Evolutionary conservation across 1,140 invertebrate species (phyloP).

Genomic region (Argopecten irradians): DNA sequence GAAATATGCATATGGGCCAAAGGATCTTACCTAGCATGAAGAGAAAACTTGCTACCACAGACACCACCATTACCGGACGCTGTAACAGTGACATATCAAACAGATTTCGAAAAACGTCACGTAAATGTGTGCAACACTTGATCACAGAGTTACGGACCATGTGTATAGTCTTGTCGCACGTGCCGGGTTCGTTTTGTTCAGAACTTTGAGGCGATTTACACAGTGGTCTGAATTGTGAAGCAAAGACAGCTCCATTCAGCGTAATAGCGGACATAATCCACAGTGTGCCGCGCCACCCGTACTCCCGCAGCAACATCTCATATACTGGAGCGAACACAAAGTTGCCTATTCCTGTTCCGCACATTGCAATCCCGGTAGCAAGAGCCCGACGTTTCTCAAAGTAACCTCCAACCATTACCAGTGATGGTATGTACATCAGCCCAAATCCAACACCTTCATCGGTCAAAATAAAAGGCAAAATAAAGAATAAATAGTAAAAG

Average conservation of each 20-base stretch:
- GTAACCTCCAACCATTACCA: slow-evolving; percentile 93
- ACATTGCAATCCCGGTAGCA: slow-evolving; percentile 89
- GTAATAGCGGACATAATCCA: neutral
- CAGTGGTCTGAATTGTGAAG: neutral
- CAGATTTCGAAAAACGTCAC: neutral
- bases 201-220: neutral
- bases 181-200: neutral
- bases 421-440: slow-evolving; percentile 92
- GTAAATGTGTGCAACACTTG: neutral
- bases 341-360: slow-evolving; percentile 70
- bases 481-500: too few species aligned
- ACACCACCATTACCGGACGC: neutral
- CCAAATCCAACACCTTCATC: slow-evolving; percentile 89
- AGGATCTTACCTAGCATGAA: neutral
- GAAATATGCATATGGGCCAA: too few species aligned
- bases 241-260: neutral
- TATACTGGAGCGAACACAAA: slow-evolving; percentile 75
- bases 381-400: slow-evolving; percentile 93
- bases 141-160: neutral
- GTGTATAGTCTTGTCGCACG: neutral
- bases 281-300: neutral
- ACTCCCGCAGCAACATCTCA: slow-evolving; percentile 78
- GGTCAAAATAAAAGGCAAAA: slow-evolving; percentile 25
- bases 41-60: neutral
- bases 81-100: neutral